Conservation (phyloP, 2,113 vertebrate species). For the Raphicerus campestris region DNA sequence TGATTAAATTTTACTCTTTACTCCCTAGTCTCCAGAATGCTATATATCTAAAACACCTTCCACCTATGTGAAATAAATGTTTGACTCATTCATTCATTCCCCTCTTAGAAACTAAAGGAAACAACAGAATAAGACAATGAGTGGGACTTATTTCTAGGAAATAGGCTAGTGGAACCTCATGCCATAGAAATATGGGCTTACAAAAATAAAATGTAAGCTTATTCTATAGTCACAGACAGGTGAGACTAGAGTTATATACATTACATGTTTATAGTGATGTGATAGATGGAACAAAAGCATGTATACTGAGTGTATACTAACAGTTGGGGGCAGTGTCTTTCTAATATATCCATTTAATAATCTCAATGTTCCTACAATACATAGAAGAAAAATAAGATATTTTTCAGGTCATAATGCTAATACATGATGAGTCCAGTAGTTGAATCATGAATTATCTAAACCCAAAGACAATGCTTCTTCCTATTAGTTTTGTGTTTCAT, state of each 20-base stretch:
- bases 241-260: background rate
- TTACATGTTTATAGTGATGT: background rate
- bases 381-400: background rate
- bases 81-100: background rate
- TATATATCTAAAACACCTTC: background rate
- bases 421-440: background rate
- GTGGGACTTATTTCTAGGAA: background rate
- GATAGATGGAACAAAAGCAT: background rate
- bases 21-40: background rate
- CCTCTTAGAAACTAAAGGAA: background rate
- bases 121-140: background rate
- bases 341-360: background rate
- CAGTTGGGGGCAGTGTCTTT: background rate
- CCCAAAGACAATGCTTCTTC: background rate
- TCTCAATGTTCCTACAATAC: background rate
- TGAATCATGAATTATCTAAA: background rate
- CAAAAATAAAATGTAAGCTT: background rate
- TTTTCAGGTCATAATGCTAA: background rate
- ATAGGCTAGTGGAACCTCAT: background rate
- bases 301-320: background rate
- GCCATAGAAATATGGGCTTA: background rate
- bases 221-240: background rate
- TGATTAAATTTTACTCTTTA: background rate
- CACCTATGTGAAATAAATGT: background rate
- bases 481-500: background rate